Evolutionary conservation across 2,888 invertebrate genomes (phyloP).

Genomic region (Dasysyrphus tricinctus): DNA sequence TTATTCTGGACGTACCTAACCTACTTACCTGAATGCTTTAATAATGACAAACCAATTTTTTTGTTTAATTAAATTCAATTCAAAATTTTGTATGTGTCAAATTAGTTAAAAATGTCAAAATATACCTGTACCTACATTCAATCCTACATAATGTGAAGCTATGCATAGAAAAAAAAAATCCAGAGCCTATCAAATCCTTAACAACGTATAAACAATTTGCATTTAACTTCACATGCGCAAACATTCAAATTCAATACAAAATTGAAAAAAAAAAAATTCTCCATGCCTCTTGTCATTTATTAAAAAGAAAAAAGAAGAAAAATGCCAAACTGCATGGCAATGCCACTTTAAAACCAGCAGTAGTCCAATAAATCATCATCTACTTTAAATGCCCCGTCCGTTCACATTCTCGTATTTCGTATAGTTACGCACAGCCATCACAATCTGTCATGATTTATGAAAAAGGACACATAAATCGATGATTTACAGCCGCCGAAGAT

Average conservation of each 20-base stretch:
- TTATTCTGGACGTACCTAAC: too few relatives aligned
- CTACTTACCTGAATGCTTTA: too few relatives aligned
- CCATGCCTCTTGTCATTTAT: constrained; percentile 12
- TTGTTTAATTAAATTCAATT: too few relatives aligned
- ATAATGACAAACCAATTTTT: too few relatives aligned
- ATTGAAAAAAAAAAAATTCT: background rate
- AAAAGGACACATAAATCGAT: constrained; percentile 72
- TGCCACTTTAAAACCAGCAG: constrained; percentile 55
- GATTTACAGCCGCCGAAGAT: constrained; percentile 59
- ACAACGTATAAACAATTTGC: background rate
- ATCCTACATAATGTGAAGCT: too few relatives aligned
- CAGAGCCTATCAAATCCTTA: background rate
- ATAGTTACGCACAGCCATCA: constrained; percentile 48
- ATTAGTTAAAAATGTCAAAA: too few relatives aligned
- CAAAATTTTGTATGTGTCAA: too few relatives aligned
- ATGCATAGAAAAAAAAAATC: too few relatives aligned
- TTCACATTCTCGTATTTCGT: constrained; percentile 43
- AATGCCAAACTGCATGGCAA: constrained; percentile 34
- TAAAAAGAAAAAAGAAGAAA: background rate
- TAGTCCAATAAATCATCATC: constrained; percentile 70
- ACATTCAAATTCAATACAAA: background rate
- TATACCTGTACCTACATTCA: too few relatives aligned
- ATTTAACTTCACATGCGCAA: background rate
- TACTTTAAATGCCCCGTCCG: constrained; percentile 46
- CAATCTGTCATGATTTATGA: constrained; percentile 74